Evolutionary conservation across 1,140 invertebrate species (phyloP), one percentile per base, ranked within the genome.

Genomic region (Penaeus japonicus): DNA sequence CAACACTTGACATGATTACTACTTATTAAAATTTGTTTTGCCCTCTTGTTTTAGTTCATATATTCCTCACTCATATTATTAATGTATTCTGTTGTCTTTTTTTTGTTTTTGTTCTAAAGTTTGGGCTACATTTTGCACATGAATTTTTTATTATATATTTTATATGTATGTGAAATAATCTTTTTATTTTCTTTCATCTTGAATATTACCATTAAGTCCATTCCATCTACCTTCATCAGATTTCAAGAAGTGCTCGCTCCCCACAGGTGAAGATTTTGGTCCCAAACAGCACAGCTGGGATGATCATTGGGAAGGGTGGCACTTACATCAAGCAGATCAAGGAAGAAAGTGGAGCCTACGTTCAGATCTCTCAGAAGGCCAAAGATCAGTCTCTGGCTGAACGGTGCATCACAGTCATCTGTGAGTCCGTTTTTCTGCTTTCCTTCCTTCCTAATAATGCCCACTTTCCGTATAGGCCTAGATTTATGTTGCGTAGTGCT

Each of bases 321-420:
- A 97, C 97, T 93, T 99, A 97, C 92, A 99, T 99, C 91, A 99
- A 99, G 93, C 98, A 99, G 93, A 98, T 99, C 91, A 99, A 99
- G 93, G 98, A 99, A 93, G 96, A 97, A 92, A 99, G 96, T 92
- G 97, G 98, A 90, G 98, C 98, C 89, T 99, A 99, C 93, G 97
- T 99, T 91, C 98, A 99, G 94, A 98, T 99, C 92, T 99, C 98
- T 92, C 98, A 99, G 93, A 99, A 99, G 93, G 97, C 98, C 85
- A 98, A 98, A 93, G 98, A 99, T 92, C 95, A 98, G 65, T 97
- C 97, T 91, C 94, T 99, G 81, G 97, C 98, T 92, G 98, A 99
- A 92, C 94, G 98, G 91, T 99, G 98, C 93, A 98, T 99, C 92
- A 99, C 98, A 86, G 97, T 99, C 83, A 98, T 99, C 85, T 98